Percentiles rank a stretch among this genome's conserved stretches.
These are phyloP conservation scores for Cheilosia urbana DNA, from an alignment of 2,888 invertebrate species.

Conservation along the genomic window DNA sequence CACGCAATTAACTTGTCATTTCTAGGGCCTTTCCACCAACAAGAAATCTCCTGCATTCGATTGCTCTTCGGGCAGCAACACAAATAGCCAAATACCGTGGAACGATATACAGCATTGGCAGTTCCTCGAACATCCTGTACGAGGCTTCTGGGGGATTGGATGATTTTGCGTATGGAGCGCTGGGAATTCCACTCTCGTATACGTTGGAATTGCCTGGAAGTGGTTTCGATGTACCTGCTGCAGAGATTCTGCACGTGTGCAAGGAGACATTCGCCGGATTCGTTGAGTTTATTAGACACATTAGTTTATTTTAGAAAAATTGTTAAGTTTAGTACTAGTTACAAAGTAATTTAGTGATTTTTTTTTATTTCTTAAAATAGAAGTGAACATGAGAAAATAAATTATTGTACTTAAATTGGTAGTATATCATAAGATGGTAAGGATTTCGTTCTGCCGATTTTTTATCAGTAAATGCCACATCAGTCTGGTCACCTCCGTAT, in stretches of 20 bases:
- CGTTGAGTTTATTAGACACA: slow-evolving; percentile 82
- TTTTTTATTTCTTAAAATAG: slow-evolving; percentile 45
- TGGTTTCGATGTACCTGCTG: slow-evolving; percentile 81
- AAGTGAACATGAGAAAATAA: slow-evolving; percentile 56
- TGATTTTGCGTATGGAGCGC: slow-evolving; percentile 87
- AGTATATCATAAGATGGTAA: too few species aligned
- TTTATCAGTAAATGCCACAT: too few species aligned
- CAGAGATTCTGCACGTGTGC: slow-evolving; percentile 82
- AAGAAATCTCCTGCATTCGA: slow-evolving; percentile 80
- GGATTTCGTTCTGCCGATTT: too few species aligned
- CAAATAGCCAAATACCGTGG: slow-evolving; percentile 82
- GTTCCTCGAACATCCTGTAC: slow-evolving; percentile 85
- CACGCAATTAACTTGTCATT: slow-evolving; percentile 28
- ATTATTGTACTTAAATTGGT: slow-evolving; percentile 51
- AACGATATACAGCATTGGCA: slow-evolving; percentile 85
- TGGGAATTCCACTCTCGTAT: slow-evolving; percentile 86
- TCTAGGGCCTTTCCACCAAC: slow-evolving; percentile 81
- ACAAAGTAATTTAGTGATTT: slow-evolving; percentile 52
- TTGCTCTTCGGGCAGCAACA: slow-evolving; percentile 81
- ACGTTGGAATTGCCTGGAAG: slow-evolving; percentile 88
- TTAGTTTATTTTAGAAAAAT: slow-evolving; percentile 80
- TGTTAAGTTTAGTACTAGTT: slow-evolving; percentile 34
- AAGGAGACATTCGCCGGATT: slow-evolving; percentile 83
- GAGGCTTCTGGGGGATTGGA: slow-evolving; percentile 87
- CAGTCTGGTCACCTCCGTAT: too few species aligned